phyloP scores from a whole-genome alignment of 2,888 invertebrate genomes.

The Saturnia japonica region DNA sequence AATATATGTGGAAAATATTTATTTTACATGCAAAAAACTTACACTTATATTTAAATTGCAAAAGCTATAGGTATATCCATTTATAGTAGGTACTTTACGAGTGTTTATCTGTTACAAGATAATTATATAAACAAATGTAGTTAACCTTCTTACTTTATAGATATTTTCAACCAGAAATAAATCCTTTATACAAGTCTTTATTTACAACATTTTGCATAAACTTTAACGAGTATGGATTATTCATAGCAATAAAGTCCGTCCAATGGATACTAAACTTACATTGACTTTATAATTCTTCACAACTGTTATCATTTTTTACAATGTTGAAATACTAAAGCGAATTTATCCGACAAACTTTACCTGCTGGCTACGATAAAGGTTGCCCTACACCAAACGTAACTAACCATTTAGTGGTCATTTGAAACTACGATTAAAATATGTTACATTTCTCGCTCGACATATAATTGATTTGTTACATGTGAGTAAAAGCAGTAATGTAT shows the following conservation, averaged over 20 bases:
- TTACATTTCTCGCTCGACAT: constrained; percentile 51
- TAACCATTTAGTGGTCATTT: not conserved
- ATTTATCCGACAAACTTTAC: constrained; percentile 44
- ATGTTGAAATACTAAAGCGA: constrained; percentile 42
- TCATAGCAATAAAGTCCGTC: constrained; percentile 37
- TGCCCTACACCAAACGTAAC: constrained; percentile 5
- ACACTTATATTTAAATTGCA: not conserved
- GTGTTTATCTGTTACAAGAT: not conserved
- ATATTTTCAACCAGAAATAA: constrained; percentile 21
- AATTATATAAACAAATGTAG: constrained; percentile 19
- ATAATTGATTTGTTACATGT: constrained; percentile 21
- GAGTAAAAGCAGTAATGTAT: constrained; percentile 56
- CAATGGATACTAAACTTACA: constrained; percentile 42
- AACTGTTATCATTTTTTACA: constrained; percentile 43
- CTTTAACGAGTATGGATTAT: constrained; percentile 33
- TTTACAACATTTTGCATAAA: constrained; percentile 20
- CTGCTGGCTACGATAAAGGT: constrained; percentile 58
- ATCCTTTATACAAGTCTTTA: constrained; percentile 19
- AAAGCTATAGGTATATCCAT: not conserved
- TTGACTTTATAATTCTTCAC: constrained; percentile 41
- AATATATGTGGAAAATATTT: too few species aligned
- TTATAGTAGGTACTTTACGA: not conserved
- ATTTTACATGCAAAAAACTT: not conserved
- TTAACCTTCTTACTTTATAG: constrained; percentile 19
- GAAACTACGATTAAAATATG: constrained; percentile 24